Evolutionary conservation across 2,797 vertebrate genomes (phyloP), one percentile per base, ranked within the genome.

Genomic region (Myiotriccus ornatus): DNA sequence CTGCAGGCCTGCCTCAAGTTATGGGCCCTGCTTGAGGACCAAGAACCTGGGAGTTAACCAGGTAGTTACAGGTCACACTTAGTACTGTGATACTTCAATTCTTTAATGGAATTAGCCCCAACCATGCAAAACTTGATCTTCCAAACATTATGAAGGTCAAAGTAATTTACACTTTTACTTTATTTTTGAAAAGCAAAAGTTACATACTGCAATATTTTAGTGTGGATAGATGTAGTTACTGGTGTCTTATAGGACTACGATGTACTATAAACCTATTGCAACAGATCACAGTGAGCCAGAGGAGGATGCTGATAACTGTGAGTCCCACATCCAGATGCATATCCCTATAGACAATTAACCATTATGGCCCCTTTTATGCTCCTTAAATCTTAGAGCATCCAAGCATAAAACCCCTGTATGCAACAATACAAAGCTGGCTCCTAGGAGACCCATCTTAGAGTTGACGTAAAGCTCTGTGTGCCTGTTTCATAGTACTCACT

Each of bases 281-380:
- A 12, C 2, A 3, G 10, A 34, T 65, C 24, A 18, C 17, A 35
- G 28, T 34, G 39, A 70, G 37, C 8, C 27, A 39, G 41, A 78
- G 49, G 6, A 68, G 27, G 19, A 62, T 27, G 57, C 39, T 57
- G 22, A 8, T 17, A 53, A 22, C 13, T 68, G 4, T 0, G 0
- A 39, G 41, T 68, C n/a, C 24, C 50, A 9, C 4, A 11, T 5
- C 20, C 43, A 2, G 0, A 2, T 41, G 27, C 12, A 5, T 11
- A 9, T 41, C 20, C 12, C 63, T 14, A 9, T 4, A 12, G 46
- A 10, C 13, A 19, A 20, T 63, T 21, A 75, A 23, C 32, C 6
- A 5, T 50, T 77, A 13, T 34, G 67, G n/a, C 32, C 67, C 12
- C 64, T 3, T 65, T 63, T 55, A 35, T 11, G 12, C 16, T 77